Conservation (phyloP, 2,797 vertebrate species). For the Carduelis carduelis region DNA sequence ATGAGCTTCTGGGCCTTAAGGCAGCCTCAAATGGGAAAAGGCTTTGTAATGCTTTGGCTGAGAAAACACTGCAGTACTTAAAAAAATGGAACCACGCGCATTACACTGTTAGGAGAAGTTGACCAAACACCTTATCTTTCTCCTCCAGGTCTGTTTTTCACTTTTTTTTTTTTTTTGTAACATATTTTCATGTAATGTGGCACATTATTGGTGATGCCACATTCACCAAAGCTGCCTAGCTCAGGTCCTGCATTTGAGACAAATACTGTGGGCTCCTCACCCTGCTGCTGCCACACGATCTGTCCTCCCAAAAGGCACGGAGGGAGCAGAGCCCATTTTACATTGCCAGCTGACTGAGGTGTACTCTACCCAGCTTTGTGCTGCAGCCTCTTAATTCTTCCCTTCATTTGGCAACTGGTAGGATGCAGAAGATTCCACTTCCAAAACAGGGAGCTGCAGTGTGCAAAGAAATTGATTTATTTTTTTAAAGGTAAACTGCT, state of each 20-base stretch:
- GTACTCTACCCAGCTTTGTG: neutral
- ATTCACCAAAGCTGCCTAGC: neutral
- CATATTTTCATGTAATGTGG: neutral
- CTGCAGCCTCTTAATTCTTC: neutral
- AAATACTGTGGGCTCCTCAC: neutral
- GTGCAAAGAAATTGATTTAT: accelerated
- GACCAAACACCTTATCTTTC: neutral
- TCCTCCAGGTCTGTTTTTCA: neutral
- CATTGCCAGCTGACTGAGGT: neutral
- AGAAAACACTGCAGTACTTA: neutral
- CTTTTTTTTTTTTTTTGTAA: neutral
- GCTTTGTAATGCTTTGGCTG: neutral
- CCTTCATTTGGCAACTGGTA: neutral
- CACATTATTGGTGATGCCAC: neutral
- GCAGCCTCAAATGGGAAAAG: neutral
- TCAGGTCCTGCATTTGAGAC: neutral
- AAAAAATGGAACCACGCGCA: accelerated
- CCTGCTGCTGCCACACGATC: accelerated
- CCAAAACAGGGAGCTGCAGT: neutral
- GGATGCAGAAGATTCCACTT: conserved; percentile 11
- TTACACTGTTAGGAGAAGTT: neutral
- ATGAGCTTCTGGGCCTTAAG: neutral
- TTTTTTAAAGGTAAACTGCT: neutral
- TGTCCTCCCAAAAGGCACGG: accelerated
- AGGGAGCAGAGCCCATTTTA: accelerated